A percentile compares a stretch with the other conserved stretches of the same genome.
Conservation (phyloP, 1,140 invertebrate genomes). For the Hydropsyche tenuis region DNA sequence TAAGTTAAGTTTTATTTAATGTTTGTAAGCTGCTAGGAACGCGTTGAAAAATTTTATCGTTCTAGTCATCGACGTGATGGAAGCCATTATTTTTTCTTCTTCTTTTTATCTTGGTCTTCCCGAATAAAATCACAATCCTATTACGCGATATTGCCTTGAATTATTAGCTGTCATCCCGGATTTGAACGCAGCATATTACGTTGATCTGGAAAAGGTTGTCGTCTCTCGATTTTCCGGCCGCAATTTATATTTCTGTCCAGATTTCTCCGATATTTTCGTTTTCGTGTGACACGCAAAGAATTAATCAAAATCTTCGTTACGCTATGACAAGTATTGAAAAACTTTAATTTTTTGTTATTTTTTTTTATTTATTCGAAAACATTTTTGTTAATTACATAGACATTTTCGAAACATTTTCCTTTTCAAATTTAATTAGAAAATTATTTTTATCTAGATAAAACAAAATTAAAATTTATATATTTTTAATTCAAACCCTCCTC, state of each 20-base stretch:
- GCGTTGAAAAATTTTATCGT: not conserved
- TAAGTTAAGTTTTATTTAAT: no score
- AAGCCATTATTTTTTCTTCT: not conserved
- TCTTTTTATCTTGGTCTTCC: constrained; percentile 17
- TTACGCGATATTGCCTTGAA: constrained; percentile 38
- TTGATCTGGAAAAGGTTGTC: constrained; percentile 31
- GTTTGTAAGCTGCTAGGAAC: no score
- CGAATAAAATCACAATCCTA: constrained; percentile 40
- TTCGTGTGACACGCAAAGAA: not conserved
- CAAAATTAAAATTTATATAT: no score
- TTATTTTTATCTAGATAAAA: no score
- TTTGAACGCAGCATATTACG: constrained; percentile 39
- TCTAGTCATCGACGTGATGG: not conserved
- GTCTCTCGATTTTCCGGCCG: constrained; percentile 16
- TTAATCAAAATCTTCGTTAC: constrained; percentile 10
- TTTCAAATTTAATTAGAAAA: no score
- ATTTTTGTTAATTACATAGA: no score
- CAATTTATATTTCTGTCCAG: constrained; percentile 5
- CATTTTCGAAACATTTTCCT: no score
- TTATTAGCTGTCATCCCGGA: constrained; percentile 41
- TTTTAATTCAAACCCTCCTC: no score
- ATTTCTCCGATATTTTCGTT: constrained; percentile 13
- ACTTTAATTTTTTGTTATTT: no score
- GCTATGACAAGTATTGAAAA: not conserved
- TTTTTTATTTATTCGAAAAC: no score